Conservation (phyloP, 2,888 invertebrate genomes). For the Phorcus lineatus region DNA sequence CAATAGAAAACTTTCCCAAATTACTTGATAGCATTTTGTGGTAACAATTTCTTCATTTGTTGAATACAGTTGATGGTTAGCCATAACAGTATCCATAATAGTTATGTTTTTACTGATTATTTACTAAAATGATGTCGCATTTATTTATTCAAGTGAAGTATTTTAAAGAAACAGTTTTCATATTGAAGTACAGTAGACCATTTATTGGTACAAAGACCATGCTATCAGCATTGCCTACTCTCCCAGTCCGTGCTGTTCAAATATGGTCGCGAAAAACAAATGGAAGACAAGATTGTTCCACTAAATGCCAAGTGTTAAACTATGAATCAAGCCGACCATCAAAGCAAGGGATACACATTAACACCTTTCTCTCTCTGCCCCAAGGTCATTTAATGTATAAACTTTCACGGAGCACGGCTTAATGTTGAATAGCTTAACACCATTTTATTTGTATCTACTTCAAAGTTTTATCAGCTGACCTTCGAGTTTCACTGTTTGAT, state of each 20-base stretch:
- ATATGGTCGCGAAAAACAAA: background rate
- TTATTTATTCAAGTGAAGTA: too few species aligned
- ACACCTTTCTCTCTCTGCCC: background rate
- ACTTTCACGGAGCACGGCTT: background rate
- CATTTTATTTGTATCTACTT: background rate
- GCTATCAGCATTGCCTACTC: too few species aligned
- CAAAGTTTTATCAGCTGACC: background rate
- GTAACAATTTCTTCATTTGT: too few species aligned
- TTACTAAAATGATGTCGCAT: too few species aligned
- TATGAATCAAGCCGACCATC: background rate
- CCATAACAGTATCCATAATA: too few species aligned
- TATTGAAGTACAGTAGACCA: too few species aligned
- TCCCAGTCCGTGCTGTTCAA: background rate
- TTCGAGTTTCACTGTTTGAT: background rate
- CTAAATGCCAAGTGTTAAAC: conserved; percentile 17
- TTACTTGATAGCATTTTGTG: too few species aligned
- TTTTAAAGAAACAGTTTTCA: too few species aligned
- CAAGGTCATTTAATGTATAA: background rate
- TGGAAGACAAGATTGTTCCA: background rate
- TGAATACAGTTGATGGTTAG: too few species aligned
- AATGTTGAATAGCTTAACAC: background rate
- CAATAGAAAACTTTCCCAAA: too few species aligned
- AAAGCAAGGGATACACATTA: background rate
- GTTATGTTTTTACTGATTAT: too few species aligned
- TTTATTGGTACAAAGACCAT: too few species aligned